phyloP scores from a whole-genome alignment of 1,140 invertebrate genomes.

The Lucilia cuprina region DNA sequence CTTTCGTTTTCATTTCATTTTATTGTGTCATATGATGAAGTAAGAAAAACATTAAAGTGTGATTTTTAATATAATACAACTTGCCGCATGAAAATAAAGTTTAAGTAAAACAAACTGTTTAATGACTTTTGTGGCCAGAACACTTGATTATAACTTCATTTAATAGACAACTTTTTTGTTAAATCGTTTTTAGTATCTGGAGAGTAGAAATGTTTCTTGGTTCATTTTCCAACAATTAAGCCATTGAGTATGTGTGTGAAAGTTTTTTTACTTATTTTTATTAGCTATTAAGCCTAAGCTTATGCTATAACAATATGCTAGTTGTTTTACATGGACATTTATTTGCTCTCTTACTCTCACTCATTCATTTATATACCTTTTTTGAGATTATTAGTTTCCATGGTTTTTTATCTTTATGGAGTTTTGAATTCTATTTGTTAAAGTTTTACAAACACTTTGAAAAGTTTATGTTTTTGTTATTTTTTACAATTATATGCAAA shows the following conservation, averaged over 20 bases:
- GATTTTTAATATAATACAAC: neutral
- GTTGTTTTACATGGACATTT: neutral
- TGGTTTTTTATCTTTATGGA: too few relatives aligned
- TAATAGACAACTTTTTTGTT: slow-evolving; percentile 5
- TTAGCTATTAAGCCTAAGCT: slow-evolving; percentile 19
- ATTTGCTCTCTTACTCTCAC: neutral
- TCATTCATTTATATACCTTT: too few relatives aligned
- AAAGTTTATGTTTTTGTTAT: neutral
- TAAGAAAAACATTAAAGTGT: slow-evolving; percentile 17
- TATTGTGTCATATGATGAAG: neutral
- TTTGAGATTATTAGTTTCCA: too few relatives aligned
- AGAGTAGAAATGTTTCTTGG: neutral
- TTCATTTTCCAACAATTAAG: neutral
- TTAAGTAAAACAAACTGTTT: neutral
- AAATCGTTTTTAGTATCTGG: neutral
- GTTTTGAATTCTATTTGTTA: too few relatives aligned
- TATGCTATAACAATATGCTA: slow-evolving; percentile 20
- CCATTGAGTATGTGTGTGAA: neutral
- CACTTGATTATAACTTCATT: slow-evolving; percentile 28
- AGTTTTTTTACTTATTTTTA: neutral
- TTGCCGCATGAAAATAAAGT: neutral
- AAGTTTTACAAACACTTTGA: too few relatives aligned
- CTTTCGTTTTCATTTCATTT: neutral
- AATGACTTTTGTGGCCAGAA: slow-evolving; percentile 9
- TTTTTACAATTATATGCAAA: neutral